These are phyloP conservation scores for Melolontha melolontha DNA, from an alignment of 2,888 invertebrate genomes.

Conservation along the genomic window DNA sequence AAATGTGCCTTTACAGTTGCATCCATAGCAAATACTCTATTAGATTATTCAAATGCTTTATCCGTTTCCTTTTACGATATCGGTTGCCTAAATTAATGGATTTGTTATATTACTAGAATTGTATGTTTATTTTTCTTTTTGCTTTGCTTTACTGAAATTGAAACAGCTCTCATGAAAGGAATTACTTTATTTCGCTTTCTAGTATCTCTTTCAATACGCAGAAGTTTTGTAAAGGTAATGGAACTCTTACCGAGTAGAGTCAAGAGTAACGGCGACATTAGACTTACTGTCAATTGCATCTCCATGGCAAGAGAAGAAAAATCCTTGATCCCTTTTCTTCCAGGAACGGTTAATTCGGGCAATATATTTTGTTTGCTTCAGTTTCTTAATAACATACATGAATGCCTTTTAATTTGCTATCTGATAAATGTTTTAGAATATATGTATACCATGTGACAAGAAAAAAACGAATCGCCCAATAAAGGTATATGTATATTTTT, in stretches of 20 bases:
- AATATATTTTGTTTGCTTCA: too few species aligned
- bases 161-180: constrained; percentile 26
- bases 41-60: constrained; percentile 37
- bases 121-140: too few species aligned
- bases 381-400: too few species aligned
- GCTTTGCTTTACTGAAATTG: constrained; percentile 9
- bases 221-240: constrained; percentile 19
- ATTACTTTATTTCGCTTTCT: constrained; percentile 24
- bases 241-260: constrained; percentile 20
- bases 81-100: constrained; percentile 25
- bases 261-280: constrained; percentile 28
- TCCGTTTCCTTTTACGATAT: constrained; percentile 4
- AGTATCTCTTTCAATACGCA: constrained; percentile 30
- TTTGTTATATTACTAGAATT: constrained; percentile 11
- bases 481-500: too few species aligned
- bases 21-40: constrained; percentile 23
- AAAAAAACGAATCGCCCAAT: too few species aligned
- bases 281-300: constrained; percentile 9
- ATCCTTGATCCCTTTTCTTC: background rate
- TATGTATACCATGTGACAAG: too few species aligned
- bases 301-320: background rate
- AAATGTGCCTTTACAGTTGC: constrained; percentile 31
- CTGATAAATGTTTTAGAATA: too few species aligned
- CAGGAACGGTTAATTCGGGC: constrained; percentile 6
- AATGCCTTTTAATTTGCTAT: too few species aligned